Evolutionary conservation across 1,140 invertebrate species (phyloP).

Genomic region (Papilio dardanus): DNA sequence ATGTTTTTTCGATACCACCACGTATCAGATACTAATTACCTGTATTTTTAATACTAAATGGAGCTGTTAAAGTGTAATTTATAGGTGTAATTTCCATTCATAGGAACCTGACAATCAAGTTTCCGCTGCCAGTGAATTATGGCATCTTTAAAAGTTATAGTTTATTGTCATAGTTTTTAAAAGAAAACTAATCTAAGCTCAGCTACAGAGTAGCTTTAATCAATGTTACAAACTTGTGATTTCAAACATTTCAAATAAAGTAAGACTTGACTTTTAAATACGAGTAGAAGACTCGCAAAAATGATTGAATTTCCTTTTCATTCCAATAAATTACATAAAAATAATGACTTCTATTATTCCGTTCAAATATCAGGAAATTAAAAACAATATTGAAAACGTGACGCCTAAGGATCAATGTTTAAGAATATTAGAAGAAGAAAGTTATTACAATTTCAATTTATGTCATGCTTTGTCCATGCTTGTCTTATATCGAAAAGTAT

Average conservation of each 20-base stretch:
- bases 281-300: not conserved
- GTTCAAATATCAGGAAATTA: slow-evolving; percentile 9
- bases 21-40: not conserved
- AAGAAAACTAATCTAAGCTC: too few species aligned
- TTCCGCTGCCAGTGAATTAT: not conserved
- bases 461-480: not conserved
- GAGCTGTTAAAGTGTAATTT: not conserved
- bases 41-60: not conserved
- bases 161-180: too few species aligned
- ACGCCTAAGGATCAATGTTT: slow-evolving; percentile 2
- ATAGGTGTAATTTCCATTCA: not conserved
- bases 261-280: too few species aligned
- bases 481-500: too few species aligned
- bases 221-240: not conserved
- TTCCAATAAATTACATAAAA: not conserved
- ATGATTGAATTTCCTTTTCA: not conserved
- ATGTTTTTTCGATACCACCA: not conserved
- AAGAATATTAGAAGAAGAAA: not conserved
- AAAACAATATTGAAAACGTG: slow-evolving; percentile 21
- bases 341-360: not conserved
- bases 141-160: not conserved
- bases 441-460: not conserved
- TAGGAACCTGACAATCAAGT: not conserved
- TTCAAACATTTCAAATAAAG: too few species aligned
- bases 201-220: not conserved